Conservation (phyloP, 53 echinoderm and acorn worm genomes). For the Echinarachnius parma region DNA sequence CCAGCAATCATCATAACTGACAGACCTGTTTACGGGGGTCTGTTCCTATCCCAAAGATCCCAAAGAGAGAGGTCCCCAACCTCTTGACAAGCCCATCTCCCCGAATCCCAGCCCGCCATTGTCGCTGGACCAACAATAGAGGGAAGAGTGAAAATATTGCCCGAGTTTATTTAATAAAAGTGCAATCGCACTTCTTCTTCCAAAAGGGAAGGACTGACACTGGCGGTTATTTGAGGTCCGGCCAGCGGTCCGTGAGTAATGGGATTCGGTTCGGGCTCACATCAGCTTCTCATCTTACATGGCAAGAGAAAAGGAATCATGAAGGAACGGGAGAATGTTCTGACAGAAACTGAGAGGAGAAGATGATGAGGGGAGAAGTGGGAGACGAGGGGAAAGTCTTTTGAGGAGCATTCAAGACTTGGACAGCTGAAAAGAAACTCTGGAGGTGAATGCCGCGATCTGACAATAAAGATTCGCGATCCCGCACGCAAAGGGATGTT, state of each 20-base stretch:
- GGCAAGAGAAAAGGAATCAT: background rate
- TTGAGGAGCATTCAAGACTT: constrained; percentile 24
- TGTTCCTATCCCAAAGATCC: too few relatives aligned
- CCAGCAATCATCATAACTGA: too few relatives aligned
- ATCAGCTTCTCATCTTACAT: constrained; percentile 40
- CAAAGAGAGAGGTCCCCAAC: too few relatives aligned
- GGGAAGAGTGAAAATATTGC: constrained; percentile 47
- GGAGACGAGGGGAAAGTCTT: constrained; percentile 6
- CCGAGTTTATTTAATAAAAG: constrained; percentile 32
- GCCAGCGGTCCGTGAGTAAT: constrained; percentile 61
- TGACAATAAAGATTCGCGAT: constrained; percentile 48
- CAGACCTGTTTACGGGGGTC: too few relatives aligned
- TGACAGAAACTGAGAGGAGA: too few relatives aligned
- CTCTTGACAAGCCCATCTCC: constrained; percentile 5
- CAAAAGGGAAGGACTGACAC: constrained; percentile 4
- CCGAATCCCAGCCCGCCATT: constrained; percentile 32
- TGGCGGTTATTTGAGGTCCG: constrained; percentile 36
- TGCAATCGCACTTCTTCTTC: constrained; percentile 33
- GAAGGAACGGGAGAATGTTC: too few relatives aligned
- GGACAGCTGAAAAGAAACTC: constrained; percentile 44
- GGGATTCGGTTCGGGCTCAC: constrained; percentile 61
- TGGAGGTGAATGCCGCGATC: constrained; percentile 39
- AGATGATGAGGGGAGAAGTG: background rate
- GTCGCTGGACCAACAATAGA: constrained; percentile 15
- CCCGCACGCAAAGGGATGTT: constrained; percentile 57